These are phyloP conservation scores for Brachionus rotundiformis DNA, from an alignment of 1,140 invertebrate genomes.

Conservation along the genomic window DNA sequence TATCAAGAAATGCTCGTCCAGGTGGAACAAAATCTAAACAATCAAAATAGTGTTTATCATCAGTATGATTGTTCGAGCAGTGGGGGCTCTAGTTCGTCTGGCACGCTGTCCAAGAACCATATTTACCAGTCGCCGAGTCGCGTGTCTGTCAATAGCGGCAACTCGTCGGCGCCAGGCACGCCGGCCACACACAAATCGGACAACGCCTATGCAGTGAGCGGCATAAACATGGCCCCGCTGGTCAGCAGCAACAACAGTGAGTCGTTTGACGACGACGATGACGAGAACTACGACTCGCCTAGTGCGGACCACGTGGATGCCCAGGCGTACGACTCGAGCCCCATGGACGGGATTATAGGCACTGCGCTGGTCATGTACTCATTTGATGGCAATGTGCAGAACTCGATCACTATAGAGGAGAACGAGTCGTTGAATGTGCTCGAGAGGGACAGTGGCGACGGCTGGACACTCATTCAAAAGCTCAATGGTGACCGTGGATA, in stretches of 20 bases:
- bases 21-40: not conserved
- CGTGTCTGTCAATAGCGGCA: not conserved
- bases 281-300: constrained; percentile 21
- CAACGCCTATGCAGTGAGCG: not conserved
- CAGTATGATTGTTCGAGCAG: not conserved
- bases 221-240: not conserved
- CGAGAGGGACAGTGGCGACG: constrained; percentile 50
- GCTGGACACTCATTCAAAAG: constrained; percentile 35
- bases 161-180: not conserved
- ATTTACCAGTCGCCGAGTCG: constrained; percentile 18
- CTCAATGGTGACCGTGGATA: not conserved
- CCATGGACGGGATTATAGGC: constrained; percentile 12
- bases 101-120: not conserved
- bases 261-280: constrained; percentile 31
- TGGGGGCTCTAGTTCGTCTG: not conserved
- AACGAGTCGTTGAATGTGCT: constrained; percentile 51
- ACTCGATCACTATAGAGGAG: constrained; percentile 22
- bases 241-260: constrained; percentile 21
- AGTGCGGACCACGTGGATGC: not conserved
- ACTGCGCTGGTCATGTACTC: constrained; percentile 38
- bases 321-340: not conserved
- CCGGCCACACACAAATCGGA: not conserved
- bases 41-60: constrained; percentile 23
- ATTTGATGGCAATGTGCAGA: constrained; percentile 39
- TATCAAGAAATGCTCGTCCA: not conserved